Base-by-base conservation (phyloP, 2,888 invertebrate species). In the Ferdinandea cuprea region DNA sequence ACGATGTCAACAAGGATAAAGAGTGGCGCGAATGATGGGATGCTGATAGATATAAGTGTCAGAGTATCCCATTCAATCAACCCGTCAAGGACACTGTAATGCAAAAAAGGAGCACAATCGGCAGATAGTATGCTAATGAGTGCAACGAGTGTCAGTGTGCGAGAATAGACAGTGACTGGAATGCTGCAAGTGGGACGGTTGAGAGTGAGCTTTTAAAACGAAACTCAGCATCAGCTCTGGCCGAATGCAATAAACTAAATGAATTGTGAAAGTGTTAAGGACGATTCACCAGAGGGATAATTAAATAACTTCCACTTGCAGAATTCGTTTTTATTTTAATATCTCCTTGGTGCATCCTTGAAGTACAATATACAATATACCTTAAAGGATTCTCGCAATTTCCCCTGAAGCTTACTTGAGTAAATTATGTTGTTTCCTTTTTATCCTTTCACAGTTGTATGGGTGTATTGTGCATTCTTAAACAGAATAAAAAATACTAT, bases 51-150 rank as follows among this genome's bases (percentile, higher is more conserved):
- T 35, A 25, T 15, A 21, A 28, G 52, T 66, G 66, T 42, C 58
- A 56, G 68, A 44, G 40, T 52, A 28, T 52, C 46, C 52, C 58
- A 69, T 66, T 72, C 54, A 73, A 21, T 28, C 48, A 19, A 56
- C 11, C 48, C 54, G 48, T 48, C 80, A 80, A 74, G 80, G 74
- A 80, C 80, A 69, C 61, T 68, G 8, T 59, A 58, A 37, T 32
- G 40, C 30, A 30, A 37, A 35, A 46, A 40, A 50, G 15, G 28
- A 56, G 40, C 44, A 68, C 79, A 79, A 79, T 73, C 73, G 66
- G 46, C 59, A 46, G 48, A 73, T 78, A 54, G 52, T 79, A 68
- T 79, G 66, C 73, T 73, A 79, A 79, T 73, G 73, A 79, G 73
- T 54, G 54, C 44, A 56, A 58, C 44, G 17, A 35, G 21, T 59